Percentiles rank a stretch among this genome's conserved stretches.
phyloP scores from a whole-genome alignment of 2,888 invertebrate species.

The Tetropium fuscum region DNA sequence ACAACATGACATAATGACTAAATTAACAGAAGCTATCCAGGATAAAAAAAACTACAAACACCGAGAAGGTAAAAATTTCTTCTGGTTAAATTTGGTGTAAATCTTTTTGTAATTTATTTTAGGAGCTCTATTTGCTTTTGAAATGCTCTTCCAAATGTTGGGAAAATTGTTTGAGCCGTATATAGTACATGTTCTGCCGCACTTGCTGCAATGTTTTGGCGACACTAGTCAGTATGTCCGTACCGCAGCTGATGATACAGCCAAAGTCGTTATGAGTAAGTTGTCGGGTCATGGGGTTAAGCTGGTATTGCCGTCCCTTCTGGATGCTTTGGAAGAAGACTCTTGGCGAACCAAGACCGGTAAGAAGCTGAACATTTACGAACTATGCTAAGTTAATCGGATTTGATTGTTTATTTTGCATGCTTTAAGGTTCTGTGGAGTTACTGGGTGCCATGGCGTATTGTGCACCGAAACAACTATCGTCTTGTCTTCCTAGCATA shows the following conservation, averaged over 20 bases:
- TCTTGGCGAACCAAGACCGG: slow-evolving; percentile 99
- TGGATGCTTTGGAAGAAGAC: slow-evolving; percentile 95
- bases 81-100: too few species aligned
- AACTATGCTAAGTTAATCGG: not conserved
- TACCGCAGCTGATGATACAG: slow-evolving; percentile 96
- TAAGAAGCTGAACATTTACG: slow-evolving; percentile 47
- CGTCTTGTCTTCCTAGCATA: slow-evolving; percentile 97
- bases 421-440: slow-evolving; percentile 96
- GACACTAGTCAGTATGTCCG: slow-evolving; percentile 96
- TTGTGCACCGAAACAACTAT: slow-evolving; percentile 98
- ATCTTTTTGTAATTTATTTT: slow-evolving; percentile 42
- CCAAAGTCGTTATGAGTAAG: slow-evolving; percentile 95
- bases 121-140: slow-evolving; percentile 96
- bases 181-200: slow-evolving; percentile 96
- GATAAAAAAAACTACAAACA: slow-evolving; percentile 97
- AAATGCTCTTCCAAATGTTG: slow-evolving; percentile 94
- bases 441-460: slow-evolving; percentile 98
- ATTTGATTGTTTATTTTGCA: slow-evolving; percentile 55
- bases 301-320: slow-evolving; percentile 91
- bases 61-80: slow-evolving; percentile 87
- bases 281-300: slow-evolving; percentile 98
- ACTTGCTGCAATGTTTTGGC: slow-evolving; percentile 94
- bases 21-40: slow-evolving; percentile 92
- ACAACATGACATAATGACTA: slow-evolving; percentile 95
- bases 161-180: slow-evolving; percentile 99